Evolutionary conservation across 2,113 vertebrate species (phyloP).

Genomic region (Ceyx margarethae): DNA sequence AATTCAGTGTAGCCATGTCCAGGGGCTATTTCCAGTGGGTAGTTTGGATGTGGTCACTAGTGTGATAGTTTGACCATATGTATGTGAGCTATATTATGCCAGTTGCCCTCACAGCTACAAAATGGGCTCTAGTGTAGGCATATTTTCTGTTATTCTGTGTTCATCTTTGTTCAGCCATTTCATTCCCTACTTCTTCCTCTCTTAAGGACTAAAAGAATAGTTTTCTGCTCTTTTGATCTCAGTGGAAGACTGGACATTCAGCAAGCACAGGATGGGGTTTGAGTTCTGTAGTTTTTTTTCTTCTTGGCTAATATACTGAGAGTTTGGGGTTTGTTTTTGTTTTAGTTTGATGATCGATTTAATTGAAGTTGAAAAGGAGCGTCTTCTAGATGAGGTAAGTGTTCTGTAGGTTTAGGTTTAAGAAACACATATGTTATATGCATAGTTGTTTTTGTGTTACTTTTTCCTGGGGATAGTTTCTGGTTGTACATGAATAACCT

Average conservation of each 20-base stretch:
- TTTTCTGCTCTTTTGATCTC: not conserved
- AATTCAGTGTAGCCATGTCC: not conserved
- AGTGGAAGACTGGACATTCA: not conserved
- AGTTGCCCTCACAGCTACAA: not conserved
- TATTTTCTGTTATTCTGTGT: not conserved
- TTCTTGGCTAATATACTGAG: slow-evolving; percentile 9
- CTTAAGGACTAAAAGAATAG: not conserved
- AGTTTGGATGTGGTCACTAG: not conserved
- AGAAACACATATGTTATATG: not conserved
- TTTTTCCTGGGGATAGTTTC: not conserved
- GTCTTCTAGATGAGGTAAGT: slow-evolving; percentile 88
- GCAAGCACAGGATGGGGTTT: not conserved
- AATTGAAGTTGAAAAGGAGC: slow-evolving; percentile 85
- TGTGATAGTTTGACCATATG: not conserved
- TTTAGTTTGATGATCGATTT: slow-evolving; percentile 84
- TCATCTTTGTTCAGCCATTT: not conserved
- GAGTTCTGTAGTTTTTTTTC: not conserved
- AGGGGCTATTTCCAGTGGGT: not conserved
- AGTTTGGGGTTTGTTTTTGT: not conserved
- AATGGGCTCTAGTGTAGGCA: not conserved
- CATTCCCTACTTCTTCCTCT: not conserved
- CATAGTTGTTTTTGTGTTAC: not conserved
- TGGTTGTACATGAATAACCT: not conserved
- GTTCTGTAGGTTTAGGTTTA: not conserved
- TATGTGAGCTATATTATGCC: not conserved